These are phyloP conservation scores for Potorous gilbertii DNA, from an alignment of 2,797 vertebrate genomes.

Conservation along the genomic window DNA sequence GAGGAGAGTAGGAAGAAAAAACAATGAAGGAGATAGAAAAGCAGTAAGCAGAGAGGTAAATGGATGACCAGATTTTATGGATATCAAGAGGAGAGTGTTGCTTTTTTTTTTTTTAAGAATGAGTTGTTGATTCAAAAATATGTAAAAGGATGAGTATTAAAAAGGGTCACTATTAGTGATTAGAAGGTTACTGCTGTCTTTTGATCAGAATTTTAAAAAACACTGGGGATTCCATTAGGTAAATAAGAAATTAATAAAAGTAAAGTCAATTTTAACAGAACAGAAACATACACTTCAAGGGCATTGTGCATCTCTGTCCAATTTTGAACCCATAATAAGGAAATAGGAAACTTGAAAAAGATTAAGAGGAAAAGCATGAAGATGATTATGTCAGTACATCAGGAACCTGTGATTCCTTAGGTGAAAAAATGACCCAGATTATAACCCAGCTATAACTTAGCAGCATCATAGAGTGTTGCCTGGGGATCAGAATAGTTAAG, in stretches of 20 bases:
- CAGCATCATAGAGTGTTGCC: not conserved
- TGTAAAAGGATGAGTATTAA: not conserved
- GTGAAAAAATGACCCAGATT: not conserved
- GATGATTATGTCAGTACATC: not conserved
- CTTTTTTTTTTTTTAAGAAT: no score
- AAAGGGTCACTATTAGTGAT: no score
- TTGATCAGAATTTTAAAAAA: not conserved
- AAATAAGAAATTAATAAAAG: not conserved
- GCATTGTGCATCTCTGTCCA: not conserved
- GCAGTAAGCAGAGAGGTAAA: not conserved
- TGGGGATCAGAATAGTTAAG: not conserved
- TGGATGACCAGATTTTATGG: not conserved
- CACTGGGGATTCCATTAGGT: not conserved
- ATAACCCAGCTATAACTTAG: not conserved
- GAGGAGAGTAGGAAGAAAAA: not conserved
- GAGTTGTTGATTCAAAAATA: not conserved
- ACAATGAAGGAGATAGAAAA: not conserved
- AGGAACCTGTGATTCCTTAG: not conserved
- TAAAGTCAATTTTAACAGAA: not conserved
- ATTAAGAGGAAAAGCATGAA: not conserved
- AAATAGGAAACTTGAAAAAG: not conserved
- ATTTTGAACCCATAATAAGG: not conserved
- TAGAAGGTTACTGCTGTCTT: no score
- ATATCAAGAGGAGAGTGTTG: not conserved
- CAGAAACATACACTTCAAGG: not conserved